Conservation (phyloP, 2,797 vertebrate species). For the Scolopax rusticola region DNA sequence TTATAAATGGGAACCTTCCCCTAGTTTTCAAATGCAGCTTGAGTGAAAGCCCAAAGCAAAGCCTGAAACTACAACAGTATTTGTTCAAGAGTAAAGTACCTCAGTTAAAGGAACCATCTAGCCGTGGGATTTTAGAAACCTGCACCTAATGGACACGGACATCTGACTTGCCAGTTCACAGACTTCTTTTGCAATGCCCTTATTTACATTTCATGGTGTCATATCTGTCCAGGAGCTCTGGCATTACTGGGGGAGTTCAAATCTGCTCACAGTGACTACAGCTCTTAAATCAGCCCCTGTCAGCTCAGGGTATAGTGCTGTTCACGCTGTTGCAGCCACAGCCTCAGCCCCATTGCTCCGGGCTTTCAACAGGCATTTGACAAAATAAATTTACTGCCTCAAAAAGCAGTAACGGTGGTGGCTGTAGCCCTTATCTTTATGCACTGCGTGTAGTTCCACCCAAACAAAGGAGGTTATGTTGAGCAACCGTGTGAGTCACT, state of each 20-base stretch:
- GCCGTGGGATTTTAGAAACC: not conserved
- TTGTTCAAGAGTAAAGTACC: not conserved
- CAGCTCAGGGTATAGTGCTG: not conserved
- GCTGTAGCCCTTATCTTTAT: conserved; percentile 18
- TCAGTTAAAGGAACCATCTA: not conserved
- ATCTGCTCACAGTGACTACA: not conserved
- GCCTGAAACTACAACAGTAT: not conserved
- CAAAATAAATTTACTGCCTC: not conserved
- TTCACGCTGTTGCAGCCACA: not conserved
- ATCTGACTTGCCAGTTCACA: not conserved
- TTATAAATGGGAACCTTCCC: not conserved
- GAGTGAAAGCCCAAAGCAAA: not conserved
- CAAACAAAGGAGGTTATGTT: conserved; percentile 53
- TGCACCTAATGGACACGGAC: not conserved
- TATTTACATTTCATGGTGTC: not conserved
- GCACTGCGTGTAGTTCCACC: not conserved
- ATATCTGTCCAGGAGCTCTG: not conserved
- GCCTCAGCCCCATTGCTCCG: not conserved
- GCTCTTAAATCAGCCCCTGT: not conserved
- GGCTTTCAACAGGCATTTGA: not conserved
- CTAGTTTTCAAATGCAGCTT: not conserved
- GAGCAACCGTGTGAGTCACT: conserved; percentile 37
- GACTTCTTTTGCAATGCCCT: not conserved
- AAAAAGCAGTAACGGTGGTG: not conserved
- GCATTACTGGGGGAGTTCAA: not conserved